A percentile compares a stretch with the other conserved stretches of the same genome.
Conservation (phyloP, 2,113 vertebrate genomes). For the Lepus timidus region DNA sequence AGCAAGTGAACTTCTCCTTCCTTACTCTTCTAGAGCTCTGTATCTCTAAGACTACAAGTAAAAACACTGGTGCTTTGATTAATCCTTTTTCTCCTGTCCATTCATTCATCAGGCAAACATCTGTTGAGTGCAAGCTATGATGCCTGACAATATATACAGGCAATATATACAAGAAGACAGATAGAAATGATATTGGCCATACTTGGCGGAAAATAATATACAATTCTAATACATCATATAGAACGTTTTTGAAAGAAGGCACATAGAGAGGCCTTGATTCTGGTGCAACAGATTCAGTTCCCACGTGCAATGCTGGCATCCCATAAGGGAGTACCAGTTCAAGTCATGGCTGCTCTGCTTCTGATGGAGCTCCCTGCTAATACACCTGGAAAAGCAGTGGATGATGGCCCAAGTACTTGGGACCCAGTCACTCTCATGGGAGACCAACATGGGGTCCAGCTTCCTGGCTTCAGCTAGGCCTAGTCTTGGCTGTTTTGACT, state of each 20-base stretch:
- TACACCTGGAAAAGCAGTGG: too few relatives aligned
- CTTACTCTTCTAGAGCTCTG: background rate
- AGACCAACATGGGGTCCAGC: too few relatives aligned
- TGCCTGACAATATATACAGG: background rate
- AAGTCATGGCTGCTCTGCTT: too few relatives aligned
- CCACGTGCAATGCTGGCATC: too few relatives aligned
- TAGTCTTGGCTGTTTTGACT: too few relatives aligned
- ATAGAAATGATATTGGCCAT: background rate
- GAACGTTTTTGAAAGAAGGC: background rate
- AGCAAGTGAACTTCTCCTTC: background rate
- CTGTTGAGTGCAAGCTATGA: background rate
- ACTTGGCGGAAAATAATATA: background rate
- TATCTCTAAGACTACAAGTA: background rate
- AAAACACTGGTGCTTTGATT: background rate
- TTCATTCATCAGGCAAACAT: background rate
- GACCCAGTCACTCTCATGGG: too few relatives aligned
- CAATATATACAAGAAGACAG: background rate
- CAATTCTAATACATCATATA: background rate
- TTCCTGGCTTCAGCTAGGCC: too few relatives aligned
- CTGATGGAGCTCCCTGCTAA: too few relatives aligned
- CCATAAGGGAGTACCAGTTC: too few relatives aligned
- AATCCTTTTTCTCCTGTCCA: background rate
- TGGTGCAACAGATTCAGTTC: too few relatives aligned
- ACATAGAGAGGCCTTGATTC: background rate
- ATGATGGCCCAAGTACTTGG: too few relatives aligned